Evolutionary conservation across 1,140 invertebrate genomes (phyloP), one percentile per base, ranked within the genome.

Genomic region (Babylonia areolata): DNA sequence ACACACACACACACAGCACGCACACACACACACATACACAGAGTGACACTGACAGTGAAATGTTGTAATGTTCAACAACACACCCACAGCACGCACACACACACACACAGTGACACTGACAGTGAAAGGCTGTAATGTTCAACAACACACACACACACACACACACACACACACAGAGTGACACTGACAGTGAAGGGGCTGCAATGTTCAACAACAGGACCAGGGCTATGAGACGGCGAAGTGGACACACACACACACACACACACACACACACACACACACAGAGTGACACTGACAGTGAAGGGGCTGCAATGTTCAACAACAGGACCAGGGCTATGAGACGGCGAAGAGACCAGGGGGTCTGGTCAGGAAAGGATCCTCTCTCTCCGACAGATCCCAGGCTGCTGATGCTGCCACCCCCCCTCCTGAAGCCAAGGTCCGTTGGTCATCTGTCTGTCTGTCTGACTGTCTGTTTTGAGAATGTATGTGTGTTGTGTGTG

Each of bases 271-370:
- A 64, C 58, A 69, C 58, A 69, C 58, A 69, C 58, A 69, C 58
- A 69, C 58, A 6, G 23, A 20, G 6, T n/a, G 15, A 69, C 58
- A 69, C 58, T n/a, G 9, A 12, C 46, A 9, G 17, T 51, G 9
- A 51, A 51, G 46, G 46, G 9, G 46, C 9, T 9, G 46, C 46
- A 3, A 12, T 51, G 46, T 51, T 0, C 46, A 51, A n/a, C 17
- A 17, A 51, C 75, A 94, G 93, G 93, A 94, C 79, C 92, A 91
- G 85, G 93, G 93, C 31, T 94, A 94, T 89, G 92, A 92, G 9
- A 93, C 93, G 42, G 88, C 87, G 40, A 88, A 88, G 58, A 87
- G 88, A n/a, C 88, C 75, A 46, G 77, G 91, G 90, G 85, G 91
- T 88, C 64, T 77, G 81, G 28, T 75, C 71, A 40, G 64, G 40